These are phyloP conservation scores for Sminthopsis crassicaudata DNA, from an alignment of 2,113 vertebrate species.

Conservation along the genomic window DNA sequence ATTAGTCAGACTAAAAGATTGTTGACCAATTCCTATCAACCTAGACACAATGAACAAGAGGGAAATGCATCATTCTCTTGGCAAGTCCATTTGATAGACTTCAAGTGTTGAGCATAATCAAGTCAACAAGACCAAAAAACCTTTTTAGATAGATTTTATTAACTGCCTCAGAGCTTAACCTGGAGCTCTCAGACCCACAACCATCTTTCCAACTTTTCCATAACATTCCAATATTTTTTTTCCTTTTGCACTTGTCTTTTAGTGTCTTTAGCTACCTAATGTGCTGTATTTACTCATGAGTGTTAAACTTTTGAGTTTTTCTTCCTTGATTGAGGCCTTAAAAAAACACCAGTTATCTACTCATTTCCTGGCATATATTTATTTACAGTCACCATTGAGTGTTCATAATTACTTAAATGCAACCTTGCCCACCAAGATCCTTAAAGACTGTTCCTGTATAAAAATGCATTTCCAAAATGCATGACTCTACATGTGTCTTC, in stretches of 20 bases:
- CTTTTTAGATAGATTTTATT: constrained; percentile 35
- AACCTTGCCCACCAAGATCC: neutral
- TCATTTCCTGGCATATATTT: neutral
- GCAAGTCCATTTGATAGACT: constrained; percentile 48
- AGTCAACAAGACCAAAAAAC: constrained; percentile 19
- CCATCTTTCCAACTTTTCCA: neutral
- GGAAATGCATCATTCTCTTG: constrained; percentile 45
- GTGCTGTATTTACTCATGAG: neutral
- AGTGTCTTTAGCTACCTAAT: neutral
- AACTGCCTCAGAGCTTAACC: neutral
- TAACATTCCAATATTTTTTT: constrained; percentile 22
- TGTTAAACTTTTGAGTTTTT: neutral
- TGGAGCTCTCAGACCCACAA: neutral
- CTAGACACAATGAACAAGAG: constrained; percentile 16
- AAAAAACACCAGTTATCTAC: neutral
- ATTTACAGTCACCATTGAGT: neutral
- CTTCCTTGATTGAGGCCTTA: neutral
- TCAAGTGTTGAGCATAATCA: constrained; percentile 29
- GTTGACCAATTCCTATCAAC: constrained; percentile 32
- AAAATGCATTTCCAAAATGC: no score
- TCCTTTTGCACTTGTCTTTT: constrained; percentile 5
- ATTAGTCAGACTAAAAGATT: constrained; percentile 42
- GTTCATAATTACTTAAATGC: neutral
- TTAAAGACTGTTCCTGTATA: neutral
- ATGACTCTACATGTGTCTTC: no score